Base-by-base conservation (phyloP, 2,113 vertebrate genomes). In the Condylura cristata region DNA sequence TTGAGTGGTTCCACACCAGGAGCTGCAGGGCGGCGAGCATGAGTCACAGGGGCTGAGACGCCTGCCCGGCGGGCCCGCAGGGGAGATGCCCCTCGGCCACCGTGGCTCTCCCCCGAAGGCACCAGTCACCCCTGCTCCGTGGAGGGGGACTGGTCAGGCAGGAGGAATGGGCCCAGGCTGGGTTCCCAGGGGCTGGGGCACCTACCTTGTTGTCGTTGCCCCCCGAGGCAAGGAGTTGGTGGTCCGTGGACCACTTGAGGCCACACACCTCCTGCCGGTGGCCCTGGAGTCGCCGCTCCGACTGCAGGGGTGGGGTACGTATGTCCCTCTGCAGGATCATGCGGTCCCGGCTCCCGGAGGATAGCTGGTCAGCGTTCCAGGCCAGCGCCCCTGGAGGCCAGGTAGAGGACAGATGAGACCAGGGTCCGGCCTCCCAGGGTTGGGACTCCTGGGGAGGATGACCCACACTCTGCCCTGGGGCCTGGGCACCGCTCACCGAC, bases 221-320 rank as follows among this genome's bases (percentile, higher is more conserved):
- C 79, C 99, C 99, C 0, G 99, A 99, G 32, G 99, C 99, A 1
- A 99, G 98, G 17, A 99, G 98, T 97, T 99, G 99, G 96, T 99
- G 99, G 98, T 99, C 99, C 0, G 99, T 99, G 97, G 99, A 99
- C 99, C 99, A 99, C 88, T 99, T 99, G 66, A 99, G 99, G 39
- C 99, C 99, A 0, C 99, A 99, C 68, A 99, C 99, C 97, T 99
- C 99, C 98, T 99, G 99, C 80, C 99, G 98, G 98, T 99, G 99
- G 68, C 99, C 99, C 97, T 99, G 99, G 28, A 99, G 99, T 72
- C 99, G 98, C 26, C 99, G 99, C 96, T 99, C 99, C 0, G 99
- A 99, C 98, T 99, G 99, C 48, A 99, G 97, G 1, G 99, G 99
- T 0, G 99, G 99, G 0, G 99, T 98, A 78, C 99, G 98, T 94